A percentile compares a stretch with the other conserved stretches of the same genome.
Evolutionary conservation across 2,797 vertebrate genomes (phyloP).

Genomic region (Melanotaenia trifasciata): DNA sequence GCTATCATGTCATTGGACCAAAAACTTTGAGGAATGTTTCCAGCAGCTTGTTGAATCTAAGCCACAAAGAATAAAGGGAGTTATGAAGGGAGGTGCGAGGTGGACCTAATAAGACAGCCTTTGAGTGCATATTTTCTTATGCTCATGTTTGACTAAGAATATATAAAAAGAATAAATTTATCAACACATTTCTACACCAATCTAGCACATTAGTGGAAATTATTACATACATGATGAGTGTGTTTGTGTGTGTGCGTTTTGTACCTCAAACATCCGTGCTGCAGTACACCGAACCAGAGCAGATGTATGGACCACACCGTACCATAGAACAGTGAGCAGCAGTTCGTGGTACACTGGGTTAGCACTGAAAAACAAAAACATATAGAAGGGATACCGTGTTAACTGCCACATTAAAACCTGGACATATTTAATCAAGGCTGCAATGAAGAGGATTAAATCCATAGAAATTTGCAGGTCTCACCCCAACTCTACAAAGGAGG

Average conservation of each 20-base stretch:
- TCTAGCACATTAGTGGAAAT: neutral
- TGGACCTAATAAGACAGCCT: neutral
- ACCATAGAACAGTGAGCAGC: constrained; percentile 96
- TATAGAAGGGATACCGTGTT: neutral
- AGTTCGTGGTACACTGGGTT: constrained; percentile 98
- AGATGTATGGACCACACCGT: constrained; percentile 98
- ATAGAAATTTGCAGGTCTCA: constrained; percentile 71
- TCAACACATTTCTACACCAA: neutral
- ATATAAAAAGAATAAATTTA: neutral
- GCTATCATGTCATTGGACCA: neutral
- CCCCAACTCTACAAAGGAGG: constrained; percentile 98
- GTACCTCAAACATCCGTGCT: constrained; percentile 99
- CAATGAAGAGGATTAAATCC: neutral
- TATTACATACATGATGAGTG: neutral
- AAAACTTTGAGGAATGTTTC: neutral
- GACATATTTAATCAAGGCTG: no score
- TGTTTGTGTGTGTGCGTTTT: constrained; percentile 35
- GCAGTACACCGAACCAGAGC: constrained; percentile 97
- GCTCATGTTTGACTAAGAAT: neutral
- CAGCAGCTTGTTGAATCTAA: no score
- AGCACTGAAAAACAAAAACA: constrained; percentile 82
- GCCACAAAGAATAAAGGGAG: neutral
- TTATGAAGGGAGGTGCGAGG: neutral
- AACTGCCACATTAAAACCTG: neutral
- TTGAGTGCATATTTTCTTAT: neutral